Evolutionary conservation across 2,888 invertebrate genomes (phyloP).

Genomic region (Melangyna quadrimaculata): DNA sequence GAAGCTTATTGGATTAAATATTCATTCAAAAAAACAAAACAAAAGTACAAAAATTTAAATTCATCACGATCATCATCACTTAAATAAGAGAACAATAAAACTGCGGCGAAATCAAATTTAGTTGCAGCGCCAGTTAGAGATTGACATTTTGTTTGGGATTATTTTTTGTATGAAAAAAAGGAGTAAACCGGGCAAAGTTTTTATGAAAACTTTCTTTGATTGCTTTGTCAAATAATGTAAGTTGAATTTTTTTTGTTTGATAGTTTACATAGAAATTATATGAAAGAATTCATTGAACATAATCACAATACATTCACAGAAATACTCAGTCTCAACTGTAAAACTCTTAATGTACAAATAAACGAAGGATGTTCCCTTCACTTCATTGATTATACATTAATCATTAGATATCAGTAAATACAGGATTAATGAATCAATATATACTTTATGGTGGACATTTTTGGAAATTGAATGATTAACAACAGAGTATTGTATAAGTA

Average conservation of each 20-base stretch:
- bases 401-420: too few relatives aligned
- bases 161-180: slow-evolving; percentile 35
- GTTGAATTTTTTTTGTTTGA: slow-evolving; percentile 64
- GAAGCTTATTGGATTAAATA: slow-evolving; percentile 68
- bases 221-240: slow-evolving; percentile 80
- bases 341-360: too few relatives aligned
- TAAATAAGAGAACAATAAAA: background rate
- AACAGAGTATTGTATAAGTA: too few relatives aligned
- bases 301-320: too few relatives aligned
- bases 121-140: slow-evolving; percentile 12
- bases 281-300: too few relatives aligned
- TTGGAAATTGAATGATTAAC: too few relatives aligned
- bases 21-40: slow-evolving; percentile 44
- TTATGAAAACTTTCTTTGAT: slow-evolving; percentile 73
- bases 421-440: too few relatives aligned
- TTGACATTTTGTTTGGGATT: slow-evolving; percentile 46
- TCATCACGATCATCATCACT: slow-evolving; percentile 53
- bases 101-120: slow-evolving; percentile 3
- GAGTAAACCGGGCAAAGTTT: slow-evolving; percentile 55
- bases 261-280: background rate
- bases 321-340: too few relatives aligned
- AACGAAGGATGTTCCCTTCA: too few relatives aligned
- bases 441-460: too few relatives aligned
- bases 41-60: slow-evolving; percentile 4
- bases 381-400: too few relatives aligned